Evolutionary conservation across 2,797 vertebrate species (phyloP).

Genomic region (Aulostomus chinensis): DNA sequence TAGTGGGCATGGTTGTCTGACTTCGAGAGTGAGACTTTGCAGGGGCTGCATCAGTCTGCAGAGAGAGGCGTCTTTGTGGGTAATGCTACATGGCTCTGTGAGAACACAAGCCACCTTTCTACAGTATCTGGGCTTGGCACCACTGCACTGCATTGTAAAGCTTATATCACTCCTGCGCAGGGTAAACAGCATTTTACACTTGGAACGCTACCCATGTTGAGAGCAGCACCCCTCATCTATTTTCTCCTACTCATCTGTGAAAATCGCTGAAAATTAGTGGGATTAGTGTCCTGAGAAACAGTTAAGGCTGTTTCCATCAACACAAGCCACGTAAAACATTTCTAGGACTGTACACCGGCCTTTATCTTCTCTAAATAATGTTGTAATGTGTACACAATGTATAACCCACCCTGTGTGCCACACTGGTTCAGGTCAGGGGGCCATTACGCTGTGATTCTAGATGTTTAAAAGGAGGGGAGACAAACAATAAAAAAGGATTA

Average conservation of each 20-base stretch:
- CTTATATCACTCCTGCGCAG: slow-evolving; percentile 26
- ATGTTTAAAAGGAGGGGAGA: too few species aligned
- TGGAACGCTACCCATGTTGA: too few species aligned
- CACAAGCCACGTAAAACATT: slow-evolving; percentile 34
- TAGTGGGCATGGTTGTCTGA: slow-evolving; percentile 74
- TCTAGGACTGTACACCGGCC: slow-evolving; percentile 53
- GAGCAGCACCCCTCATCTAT: slow-evolving; percentile 35
- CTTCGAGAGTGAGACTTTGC: slow-evolving; percentile 53
- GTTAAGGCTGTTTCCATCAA: slow-evolving; percentile 60
- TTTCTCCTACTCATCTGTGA: slow-evolving; percentile 39
- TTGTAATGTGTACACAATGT: too few species aligned
- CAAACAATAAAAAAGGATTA: too few species aligned
- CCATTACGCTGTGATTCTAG: too few species aligned
- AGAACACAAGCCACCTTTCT: slow-evolving; percentile 11
- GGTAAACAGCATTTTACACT: slow-evolving; percentile 51
- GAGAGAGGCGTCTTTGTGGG: slow-evolving; percentile 69
- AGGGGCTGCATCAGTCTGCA: slow-evolving; percentile 45
- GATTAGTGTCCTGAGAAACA: too few species aligned
- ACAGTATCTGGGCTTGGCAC: slow-evolving; percentile 7
- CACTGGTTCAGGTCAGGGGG: slow-evolving; percentile 5
- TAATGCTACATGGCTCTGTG: slow-evolving; percentile 22
- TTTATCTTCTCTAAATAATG: slow-evolving; percentile 46
- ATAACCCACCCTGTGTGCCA: slow-evolving; percentile 22
- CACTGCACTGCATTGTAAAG: slow-evolving; percentile 30
- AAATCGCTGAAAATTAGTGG: too few species aligned